A percentile compares a stretch with the other conserved stretches of the same genome.
Conservation (phyloP, 2,113 vertebrate genomes). For the Macquaria ambigua region DNA sequence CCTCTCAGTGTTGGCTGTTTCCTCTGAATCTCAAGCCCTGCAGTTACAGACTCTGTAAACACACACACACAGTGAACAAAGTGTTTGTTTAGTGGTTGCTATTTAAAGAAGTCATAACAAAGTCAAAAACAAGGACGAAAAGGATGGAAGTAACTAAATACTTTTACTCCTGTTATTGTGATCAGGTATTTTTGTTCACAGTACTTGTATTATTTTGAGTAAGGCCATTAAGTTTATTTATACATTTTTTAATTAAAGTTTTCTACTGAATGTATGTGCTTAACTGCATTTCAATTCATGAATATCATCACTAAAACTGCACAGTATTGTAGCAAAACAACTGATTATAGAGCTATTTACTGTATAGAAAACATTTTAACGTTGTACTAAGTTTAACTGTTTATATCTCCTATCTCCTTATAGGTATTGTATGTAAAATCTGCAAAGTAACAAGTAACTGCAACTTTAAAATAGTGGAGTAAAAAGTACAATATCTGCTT, state of each 20-base stretch:
- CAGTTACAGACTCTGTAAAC: constrained; percentile 33
- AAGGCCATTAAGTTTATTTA: neutral
- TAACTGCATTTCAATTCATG: neutral
- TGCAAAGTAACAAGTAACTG: neutral
- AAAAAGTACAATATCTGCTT: neutral
- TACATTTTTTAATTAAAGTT: neutral
- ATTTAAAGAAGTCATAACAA: constrained; percentile 23
- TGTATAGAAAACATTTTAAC: neutral
- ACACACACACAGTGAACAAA: constrained; percentile 19
- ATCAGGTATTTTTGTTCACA: neutral
- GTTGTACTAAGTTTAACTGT: neutral
- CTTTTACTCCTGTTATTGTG: neutral
- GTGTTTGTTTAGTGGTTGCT: constrained; percentile 42
- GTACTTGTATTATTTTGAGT: neutral
- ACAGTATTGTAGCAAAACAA: neutral
- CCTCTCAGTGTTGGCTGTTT: constrained; percentile 19
- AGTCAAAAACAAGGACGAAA: constrained; percentile 9
- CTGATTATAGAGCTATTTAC: neutral
- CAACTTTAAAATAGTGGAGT: neutral
- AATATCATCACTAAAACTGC: neutral
- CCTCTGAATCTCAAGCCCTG: constrained; percentile 42
- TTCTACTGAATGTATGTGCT: neutral
- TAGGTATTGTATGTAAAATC: neutral
- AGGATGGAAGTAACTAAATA: neutral
- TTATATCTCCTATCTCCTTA: neutral